A percentile compares a stretch with the other conserved stretches of the same genome.
These are phyloP conservation scores for Balaeniceps rex DNA, from an alignment of 2,113 vertebrate genomes.

Conservation along the genomic window DNA sequence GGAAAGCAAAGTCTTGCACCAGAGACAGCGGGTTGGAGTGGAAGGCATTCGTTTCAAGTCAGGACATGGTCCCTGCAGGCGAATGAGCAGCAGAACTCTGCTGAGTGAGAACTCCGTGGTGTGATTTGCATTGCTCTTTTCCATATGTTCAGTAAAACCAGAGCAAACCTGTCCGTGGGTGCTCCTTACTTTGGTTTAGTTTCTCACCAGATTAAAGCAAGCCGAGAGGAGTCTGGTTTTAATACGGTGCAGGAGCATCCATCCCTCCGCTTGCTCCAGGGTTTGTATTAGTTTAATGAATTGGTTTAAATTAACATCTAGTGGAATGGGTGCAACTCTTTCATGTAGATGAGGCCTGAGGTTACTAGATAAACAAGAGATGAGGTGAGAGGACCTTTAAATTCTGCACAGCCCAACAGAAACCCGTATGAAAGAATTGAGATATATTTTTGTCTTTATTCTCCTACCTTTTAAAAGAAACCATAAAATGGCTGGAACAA, in stretches of 20 bases:
- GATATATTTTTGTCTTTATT: slow-evolving; percentile 25
- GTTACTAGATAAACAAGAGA: slow-evolving; percentile 31
- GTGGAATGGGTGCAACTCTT: slow-evolving; percentile 16
- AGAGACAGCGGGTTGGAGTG: background rate
- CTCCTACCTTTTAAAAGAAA: background rate
- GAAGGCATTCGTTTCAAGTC: background rate
- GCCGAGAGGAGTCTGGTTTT: background rate
- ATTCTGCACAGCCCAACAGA: slow-evolving; percentile 18
- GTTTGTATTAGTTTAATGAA: slow-evolving; percentile 29
- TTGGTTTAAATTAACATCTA: slow-evolving; percentile 36
- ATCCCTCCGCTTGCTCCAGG: background rate
- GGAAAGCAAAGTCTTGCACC: background rate
- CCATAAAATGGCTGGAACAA: background rate
- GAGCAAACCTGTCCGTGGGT: slow-evolving; percentile 37
- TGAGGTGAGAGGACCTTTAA: slow-evolving; percentile 26
- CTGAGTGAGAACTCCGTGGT: background rate
- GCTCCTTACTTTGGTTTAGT: background rate
- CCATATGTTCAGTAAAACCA: slow-evolving; percentile 6
- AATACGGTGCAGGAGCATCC: background rate
- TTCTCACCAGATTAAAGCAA: slow-evolving; percentile 63
- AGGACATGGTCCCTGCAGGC: background rate
- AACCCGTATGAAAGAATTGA: background rate
- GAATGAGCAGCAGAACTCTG: background rate
- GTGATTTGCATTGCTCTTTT: slow-evolving; percentile 47
- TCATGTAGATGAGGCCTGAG: slow-evolving; percentile 26